Percentiles rank a stretch among this genome's conserved stretches.
Conservation (phyloP, 2,888 invertebrate genomes). For the Conomelus anceps region DNA sequence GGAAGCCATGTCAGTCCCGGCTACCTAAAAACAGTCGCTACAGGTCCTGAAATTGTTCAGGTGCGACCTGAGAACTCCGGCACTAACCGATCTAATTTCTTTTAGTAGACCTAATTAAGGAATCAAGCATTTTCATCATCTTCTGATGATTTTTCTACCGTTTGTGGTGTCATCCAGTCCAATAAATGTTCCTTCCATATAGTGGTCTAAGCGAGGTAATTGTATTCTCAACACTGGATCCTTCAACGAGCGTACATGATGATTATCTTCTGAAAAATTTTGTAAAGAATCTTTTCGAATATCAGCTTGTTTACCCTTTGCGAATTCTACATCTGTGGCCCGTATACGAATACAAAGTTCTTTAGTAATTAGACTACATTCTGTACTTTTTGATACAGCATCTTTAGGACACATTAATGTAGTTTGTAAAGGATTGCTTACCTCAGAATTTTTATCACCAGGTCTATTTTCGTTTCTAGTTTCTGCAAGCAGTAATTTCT, state of each 20-base stretch:
- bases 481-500: no score
- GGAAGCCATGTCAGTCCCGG: no score
- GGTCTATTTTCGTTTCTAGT: no score
- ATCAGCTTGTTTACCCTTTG: not conserved
- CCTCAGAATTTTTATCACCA: no score
- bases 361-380: not conserved
- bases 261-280: not conserved
- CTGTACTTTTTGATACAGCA: not conserved
- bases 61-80: no score
- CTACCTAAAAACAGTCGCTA: no score
- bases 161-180: not conserved
- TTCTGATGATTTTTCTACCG: not conserved
- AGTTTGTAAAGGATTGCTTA: no score
- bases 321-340: not conserved
- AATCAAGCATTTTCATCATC: not conserved
- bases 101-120: no score
- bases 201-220: not conserved
- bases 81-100: not conserved
- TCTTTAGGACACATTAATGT: no score
- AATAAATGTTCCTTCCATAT: not conserved
- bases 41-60: no score
- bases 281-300: not conserved
- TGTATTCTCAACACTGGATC: not conserved
- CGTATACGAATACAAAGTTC: not conserved
- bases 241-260: not conserved